These are phyloP conservation scores for Clostera curtula DNA, from an alignment of 2,888 invertebrate species.

Conservation along the genomic window DNA sequence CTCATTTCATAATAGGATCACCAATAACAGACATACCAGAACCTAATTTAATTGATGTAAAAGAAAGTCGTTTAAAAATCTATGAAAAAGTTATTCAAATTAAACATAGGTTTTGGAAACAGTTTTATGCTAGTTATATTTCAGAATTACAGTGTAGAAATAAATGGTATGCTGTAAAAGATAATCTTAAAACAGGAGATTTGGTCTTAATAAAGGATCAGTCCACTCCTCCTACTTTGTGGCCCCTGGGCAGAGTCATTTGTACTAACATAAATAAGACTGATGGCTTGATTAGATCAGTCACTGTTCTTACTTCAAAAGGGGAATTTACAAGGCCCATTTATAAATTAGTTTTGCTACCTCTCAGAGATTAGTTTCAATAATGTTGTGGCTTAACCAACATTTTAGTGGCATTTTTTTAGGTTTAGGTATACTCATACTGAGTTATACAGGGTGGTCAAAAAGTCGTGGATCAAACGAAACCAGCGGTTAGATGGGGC, in stretches of 20 bases:
- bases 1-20: slow-evolving; percentile 6
- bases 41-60: slow-evolving; percentile 1
- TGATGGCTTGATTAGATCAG: not conserved
- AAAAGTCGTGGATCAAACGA: no score
- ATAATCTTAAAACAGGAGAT: slow-evolving; percentile 4
- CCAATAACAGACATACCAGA: slow-evolving; percentile 5
- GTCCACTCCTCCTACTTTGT: not conserved
- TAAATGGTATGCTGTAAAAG: slow-evolving; percentile 2
- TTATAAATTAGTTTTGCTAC: slow-evolving; percentile 3
- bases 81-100: not conserved
- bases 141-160: slow-evolving; percentile 7
- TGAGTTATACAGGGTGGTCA: no score
- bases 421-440: no score
- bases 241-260: slow-evolving; percentile 3
- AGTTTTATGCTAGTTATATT: slow-evolving; percentile 2
- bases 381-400: no score
- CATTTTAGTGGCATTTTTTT: no score
- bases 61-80: not conserved
- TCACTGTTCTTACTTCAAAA: not conserved
- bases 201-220: slow-evolving; percentile 1
- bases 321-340: slow-evolving; percentile 1
- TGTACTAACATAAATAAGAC: not conserved
- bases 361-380: slow-evolving; percentile 1
- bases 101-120: slow-evolving; percentile 4
- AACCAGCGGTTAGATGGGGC: no score